phyloP scores from a whole-genome alignment of 2,113 vertebrate species.

The Aptenodytes patagonicus region DNA sequence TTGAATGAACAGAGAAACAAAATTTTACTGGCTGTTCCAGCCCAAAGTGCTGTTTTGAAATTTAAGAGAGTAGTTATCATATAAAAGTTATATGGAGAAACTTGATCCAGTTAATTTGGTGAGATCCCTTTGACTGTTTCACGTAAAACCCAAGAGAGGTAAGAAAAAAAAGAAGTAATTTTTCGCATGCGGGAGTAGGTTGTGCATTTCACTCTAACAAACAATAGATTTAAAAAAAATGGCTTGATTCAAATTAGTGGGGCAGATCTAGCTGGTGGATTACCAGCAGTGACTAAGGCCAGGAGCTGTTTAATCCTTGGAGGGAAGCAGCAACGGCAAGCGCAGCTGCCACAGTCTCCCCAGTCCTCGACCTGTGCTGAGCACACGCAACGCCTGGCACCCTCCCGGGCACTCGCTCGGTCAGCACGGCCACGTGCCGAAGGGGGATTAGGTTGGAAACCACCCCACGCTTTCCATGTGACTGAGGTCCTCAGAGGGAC shows the following conservation, averaged over 20 bases:
- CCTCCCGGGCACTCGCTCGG: rapidly evolving
- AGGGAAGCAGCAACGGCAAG: background rate
- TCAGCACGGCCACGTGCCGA: background rate
- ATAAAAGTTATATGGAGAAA: background rate
- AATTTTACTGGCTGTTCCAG: slow-evolving; percentile 1
- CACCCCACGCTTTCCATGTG: rapidly evolving
- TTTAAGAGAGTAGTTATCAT: background rate
- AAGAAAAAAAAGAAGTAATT: background rate
- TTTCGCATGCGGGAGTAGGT: background rate
- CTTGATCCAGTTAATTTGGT: background rate
- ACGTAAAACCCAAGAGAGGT: background rate
- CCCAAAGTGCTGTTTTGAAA: background rate
- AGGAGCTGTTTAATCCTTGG: background rate
- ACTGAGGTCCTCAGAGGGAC: background rate
- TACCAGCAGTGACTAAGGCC: background rate
- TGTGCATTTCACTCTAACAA: background rate
- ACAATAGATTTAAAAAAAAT: background rate
- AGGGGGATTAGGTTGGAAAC: background rate
- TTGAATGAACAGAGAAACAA: background rate
- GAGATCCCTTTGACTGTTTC: background rate
- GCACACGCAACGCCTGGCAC: background rate
- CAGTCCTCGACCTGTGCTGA: background rate
- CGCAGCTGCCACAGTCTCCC: background rate
- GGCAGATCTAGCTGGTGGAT: background rate
- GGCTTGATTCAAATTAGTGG: background rate